These are phyloP conservation scores for Nematopogon swammerdamellus DNA, from an alignment of 2,888 invertebrate genomes.

Conservation along the genomic window DNA sequence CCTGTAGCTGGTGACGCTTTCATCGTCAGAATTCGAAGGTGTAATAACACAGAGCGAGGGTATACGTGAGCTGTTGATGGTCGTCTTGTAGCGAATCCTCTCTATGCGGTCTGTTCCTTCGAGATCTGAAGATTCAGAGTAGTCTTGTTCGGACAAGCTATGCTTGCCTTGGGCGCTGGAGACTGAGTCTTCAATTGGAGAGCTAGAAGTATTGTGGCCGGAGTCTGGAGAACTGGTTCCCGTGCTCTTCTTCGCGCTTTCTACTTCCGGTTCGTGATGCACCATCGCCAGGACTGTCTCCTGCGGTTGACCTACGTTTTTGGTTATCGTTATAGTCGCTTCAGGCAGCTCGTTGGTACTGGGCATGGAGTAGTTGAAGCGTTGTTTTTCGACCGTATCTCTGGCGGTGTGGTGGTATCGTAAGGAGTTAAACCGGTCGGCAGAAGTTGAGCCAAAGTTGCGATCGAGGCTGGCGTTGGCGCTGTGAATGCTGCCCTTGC, in stretches of 20 bases:
- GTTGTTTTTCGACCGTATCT: slow-evolving; percentile 23
- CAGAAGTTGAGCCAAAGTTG: slow-evolving; percentile 28
- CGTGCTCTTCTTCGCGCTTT: slow-evolving; percentile 50
- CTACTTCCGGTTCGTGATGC: slow-evolving; percentile 44
- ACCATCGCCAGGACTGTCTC: slow-evolving; percentile 59
- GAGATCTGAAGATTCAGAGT: slow-evolving; percentile 82
- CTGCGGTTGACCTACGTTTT: slow-evolving; percentile 44
- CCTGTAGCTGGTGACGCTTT: slow-evolving; percentile 54
- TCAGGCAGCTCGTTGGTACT: slow-evolving; percentile 31
- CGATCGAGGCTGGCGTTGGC: slow-evolving; percentile 57
- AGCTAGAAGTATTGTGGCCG: slow-evolving; percentile 77
- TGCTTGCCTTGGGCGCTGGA: slow-evolving; percentile 68
- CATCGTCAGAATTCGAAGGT: slow-evolving; percentile 84
- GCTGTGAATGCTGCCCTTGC: slow-evolving; percentile 47
- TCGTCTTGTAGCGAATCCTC: slow-evolving; percentile 80
- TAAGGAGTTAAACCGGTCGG: background rate
- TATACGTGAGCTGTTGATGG: slow-evolving; percentile 82
- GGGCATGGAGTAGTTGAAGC: slow-evolving; percentile 33
- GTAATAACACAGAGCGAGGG: slow-evolving; percentile 92
- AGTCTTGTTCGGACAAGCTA: slow-evolving; percentile 75
- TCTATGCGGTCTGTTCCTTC: slow-evolving; percentile 87
- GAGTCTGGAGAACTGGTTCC: slow-evolving; percentile 78
- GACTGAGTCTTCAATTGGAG: slow-evolving; percentile 71
- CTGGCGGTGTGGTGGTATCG: background rate
- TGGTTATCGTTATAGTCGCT: slow-evolving; percentile 38